Evolutionary conservation across 2,888 invertebrate species (phyloP), one percentile per base, ranked within the genome.

Genomic region (Tyria jacobaeae): DNA sequence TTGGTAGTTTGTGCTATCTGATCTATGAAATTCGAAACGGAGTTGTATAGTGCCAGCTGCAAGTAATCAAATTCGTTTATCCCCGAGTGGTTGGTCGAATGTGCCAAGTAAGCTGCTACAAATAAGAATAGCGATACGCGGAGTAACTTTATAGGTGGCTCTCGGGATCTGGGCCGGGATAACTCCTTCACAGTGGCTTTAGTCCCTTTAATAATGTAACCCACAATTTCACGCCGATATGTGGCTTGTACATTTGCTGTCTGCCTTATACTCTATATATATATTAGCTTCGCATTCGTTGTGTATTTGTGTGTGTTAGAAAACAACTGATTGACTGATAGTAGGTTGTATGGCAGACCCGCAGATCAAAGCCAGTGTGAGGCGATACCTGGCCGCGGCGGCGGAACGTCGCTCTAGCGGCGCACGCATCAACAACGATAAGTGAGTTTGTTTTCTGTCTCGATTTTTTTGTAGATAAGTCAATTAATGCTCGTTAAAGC

Each of bases 301-400:
- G 67, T 44, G 65, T 44, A 57, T 66, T 60, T 70, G 64, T 75
- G 68, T 71, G 70, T 62, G 68, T 69, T 64, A 61, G 60, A 71
- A 75, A 70, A 66, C 65, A 66, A 60, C 69, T 71, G 69, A 70
- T 73, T 66, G 62, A 61, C 67, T 72, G 69, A 70, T 73, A 68
- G 64, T 71, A 69, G 59, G 81, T 71, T 70, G 71, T 78, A 76
- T 89, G 93, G 57, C 92, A 98, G 98, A 98, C 95, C 97, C 97
- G 77, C 96, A 96, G 89, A 96, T 98, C 87, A 98, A 98, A 92
- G 97, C 97, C 71, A 96, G 96, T 81, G 96, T 97, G 79, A 94
- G 96, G 83, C 95, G 96, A 78, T 96, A 96, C 87, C 89, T 97
- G 76, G 95, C 96, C 57, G 95, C 96, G 74, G 94, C 94, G 63